Base-by-base conservation (phyloP, 2,113 vertebrate species). In the Bubo blakistoni region DNA sequence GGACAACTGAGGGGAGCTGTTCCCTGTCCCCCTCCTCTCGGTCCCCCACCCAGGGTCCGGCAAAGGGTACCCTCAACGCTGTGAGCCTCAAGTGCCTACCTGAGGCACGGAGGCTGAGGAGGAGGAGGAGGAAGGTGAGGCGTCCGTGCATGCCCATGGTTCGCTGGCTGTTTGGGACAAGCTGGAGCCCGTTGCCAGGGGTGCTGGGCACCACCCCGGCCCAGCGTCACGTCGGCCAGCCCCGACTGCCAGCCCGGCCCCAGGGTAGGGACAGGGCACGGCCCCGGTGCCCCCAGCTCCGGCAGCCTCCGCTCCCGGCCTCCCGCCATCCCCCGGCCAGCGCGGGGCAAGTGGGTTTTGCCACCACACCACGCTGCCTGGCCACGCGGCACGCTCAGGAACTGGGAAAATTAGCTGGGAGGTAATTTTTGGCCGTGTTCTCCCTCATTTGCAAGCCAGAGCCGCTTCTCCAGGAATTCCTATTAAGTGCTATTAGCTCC, bases 381-480 rank as follows among this genome's bases (percentile, higher is more conserved):
- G 8, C 91, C 49, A 25, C 7, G 22, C 54, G 7, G 59, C 74
- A 30, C 11, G 24, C 77, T 66, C 25, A 16, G 58, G 74, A 81
- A 30, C 44, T 1, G 70, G 40, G 70, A 55, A 70, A 77, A 85
- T 81, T 81, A 94, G 73, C 84, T 22, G n/a, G 73, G 51, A 81
- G 61, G 30, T 54, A 87, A 90, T 58, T 93, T 84, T 74, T 95
- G 91, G 74, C 38, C 61, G 3, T 11, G 26, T 52, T 91, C 61
- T 70, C 61, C 55, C 85, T 94, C 94, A 90, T 96, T 90, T 93
- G 78, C 95, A 95, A 95, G 78, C 87, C 94, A 92, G 42, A 46
- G 78, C 85, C 22, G 44, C 67, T 80, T 76, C 71, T 82, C 62
- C 65, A 13, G 26, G 82, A 54, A 86, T 86, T 38, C 52, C 52